Evolutionary conservation across 2,113 vertebrate species (phyloP).

Genomic region (Agelaius tricolor): DNA sequence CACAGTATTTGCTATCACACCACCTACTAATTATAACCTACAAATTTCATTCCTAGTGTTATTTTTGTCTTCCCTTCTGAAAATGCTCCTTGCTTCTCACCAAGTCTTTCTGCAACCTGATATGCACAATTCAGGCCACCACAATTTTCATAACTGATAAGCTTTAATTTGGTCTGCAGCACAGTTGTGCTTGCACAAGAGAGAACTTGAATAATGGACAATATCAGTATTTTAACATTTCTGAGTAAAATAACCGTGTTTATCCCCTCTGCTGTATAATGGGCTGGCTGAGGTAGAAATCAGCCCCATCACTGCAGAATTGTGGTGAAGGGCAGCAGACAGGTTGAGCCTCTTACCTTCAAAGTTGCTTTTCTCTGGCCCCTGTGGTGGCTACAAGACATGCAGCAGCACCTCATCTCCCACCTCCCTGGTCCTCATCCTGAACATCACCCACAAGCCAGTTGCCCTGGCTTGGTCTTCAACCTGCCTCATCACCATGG

Average conservation of each 20-base stretch:
- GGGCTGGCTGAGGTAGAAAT: background rate
- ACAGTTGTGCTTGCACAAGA: rapidly evolving
- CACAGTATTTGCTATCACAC: background rate
- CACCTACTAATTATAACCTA: background rate
- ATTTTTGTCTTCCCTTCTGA: background rate
- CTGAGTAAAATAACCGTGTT: background rate
- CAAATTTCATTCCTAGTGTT: background rate
- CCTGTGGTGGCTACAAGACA: rapidly evolving
- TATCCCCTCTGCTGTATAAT: background rate
- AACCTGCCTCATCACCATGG: background rate
- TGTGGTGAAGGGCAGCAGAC: background rate
- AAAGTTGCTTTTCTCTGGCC: background rate
- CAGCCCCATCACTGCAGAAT: rapidly evolving
- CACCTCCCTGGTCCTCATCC: background rate
- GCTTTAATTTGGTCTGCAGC: background rate
- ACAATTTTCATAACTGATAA: background rate
- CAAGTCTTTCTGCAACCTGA: background rate
- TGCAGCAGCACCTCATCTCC: background rate
- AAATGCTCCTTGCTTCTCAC: background rate
- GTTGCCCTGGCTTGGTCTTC: background rate
- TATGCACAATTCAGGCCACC: background rate
- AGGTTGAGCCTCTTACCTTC: background rate
- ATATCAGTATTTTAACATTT: background rate
- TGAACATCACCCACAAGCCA: background rate
- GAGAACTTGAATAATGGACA: background rate